phyloP scores from a whole-genome alignment of 2,113 vertebrate species.

The Motacilla alba region DNA sequence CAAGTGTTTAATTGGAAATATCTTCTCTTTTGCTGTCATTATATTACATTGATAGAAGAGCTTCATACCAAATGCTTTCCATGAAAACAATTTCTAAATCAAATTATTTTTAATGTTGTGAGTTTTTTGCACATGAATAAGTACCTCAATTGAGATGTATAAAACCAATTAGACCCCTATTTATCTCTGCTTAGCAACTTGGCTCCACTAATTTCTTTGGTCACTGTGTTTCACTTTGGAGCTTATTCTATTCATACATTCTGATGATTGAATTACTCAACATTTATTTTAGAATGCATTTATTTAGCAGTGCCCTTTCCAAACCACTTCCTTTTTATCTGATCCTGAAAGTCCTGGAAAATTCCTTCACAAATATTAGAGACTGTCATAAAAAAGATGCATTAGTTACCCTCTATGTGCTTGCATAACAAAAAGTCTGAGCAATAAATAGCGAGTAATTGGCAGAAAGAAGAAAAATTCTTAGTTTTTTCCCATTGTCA shows the following conservation, averaged over 20 bases:
- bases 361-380: not conserved
- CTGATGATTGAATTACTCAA: slow-evolving; percentile 29
- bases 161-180: slow-evolving; percentile 56
- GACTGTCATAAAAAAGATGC: not conserved
- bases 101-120: slow-evolving; percentile 62
- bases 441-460: not conserved
- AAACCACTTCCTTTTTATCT: not conserved
- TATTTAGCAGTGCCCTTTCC: not conserved
- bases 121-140: slow-evolving; percentile 45
- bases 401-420: not conserved
- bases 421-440: not conserved
- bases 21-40: slow-evolving; percentile 13
- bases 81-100: slow-evolving; percentile 65
- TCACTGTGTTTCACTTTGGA: not conserved
- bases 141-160: slow-evolving; percentile 54
- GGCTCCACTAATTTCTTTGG: slow-evolving; percentile 34
- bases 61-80: slow-evolving; percentile 27
- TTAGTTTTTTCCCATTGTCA: not conserved
- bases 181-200: slow-evolving; percentile 51
- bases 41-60: not conserved
- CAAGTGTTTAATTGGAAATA: slow-evolving; percentile 65
- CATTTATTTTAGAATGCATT: slow-evolving; percentile 1
- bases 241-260: not conserved
- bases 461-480: not conserved
- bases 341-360: not conserved